A percentile compares a stretch with the other conserved stretches of the same genome.
Conservation (phyloP, 2,113 vertebrate species). For the Xiphorhynchus elegans region DNA sequence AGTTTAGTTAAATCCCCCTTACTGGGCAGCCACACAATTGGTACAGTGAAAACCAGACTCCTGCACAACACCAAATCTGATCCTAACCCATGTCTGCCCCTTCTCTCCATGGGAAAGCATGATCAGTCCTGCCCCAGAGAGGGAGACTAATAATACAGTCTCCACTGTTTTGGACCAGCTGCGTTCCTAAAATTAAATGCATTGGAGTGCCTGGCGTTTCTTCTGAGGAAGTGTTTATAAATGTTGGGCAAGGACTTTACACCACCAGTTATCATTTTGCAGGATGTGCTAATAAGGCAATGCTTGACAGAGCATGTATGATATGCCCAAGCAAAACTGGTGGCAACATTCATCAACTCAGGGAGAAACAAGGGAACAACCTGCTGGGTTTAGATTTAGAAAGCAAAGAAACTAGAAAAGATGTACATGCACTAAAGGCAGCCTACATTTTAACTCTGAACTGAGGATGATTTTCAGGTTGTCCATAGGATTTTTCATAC, state of each 20-base stretch:
- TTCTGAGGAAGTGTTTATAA: constrained; percentile 56
- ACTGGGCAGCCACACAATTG: neutral
- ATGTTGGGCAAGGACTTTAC: constrained; percentile 30
- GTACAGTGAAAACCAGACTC: neutral
- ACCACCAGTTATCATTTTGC: neutral
- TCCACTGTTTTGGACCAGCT: constrained; percentile 30
- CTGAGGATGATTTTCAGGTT: neutral
- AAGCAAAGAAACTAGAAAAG: neutral
- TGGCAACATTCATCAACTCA: neutral
- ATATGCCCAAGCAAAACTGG: neutral
- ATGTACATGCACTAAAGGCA: neutral
- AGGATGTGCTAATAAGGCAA: constrained; percentile 64
- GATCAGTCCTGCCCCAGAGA: constrained; percentile 31
- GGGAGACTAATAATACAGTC: constrained; percentile 46
- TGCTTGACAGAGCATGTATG: neutral
- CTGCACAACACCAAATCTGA: neutral
- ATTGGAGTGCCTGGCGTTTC: constrained; percentile 40
- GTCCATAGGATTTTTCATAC: neutral
- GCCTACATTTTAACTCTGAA: neutral
- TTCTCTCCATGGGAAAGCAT: neutral
- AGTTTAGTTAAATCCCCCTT: neutral
- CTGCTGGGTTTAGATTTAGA: neutral
- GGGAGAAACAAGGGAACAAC: neutral
- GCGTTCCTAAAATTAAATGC: constrained; percentile 64
- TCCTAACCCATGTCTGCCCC: neutral